phyloP scores from a whole-genome alignment of 2,797 vertebrate species.

The Chloroceryle amazona region DNA sequence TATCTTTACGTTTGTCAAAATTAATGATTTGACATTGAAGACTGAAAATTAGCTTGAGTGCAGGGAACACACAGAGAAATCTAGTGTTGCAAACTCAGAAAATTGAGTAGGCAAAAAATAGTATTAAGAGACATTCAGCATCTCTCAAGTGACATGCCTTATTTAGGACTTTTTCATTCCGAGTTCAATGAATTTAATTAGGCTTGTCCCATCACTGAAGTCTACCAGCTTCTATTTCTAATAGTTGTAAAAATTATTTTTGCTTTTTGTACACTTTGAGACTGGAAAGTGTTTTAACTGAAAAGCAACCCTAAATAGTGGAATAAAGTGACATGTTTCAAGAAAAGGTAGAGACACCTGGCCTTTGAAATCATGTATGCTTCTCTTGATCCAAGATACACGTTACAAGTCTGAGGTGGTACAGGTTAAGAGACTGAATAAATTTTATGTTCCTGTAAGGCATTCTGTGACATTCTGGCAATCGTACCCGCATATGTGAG shows the following conservation, averaged over 20 bases:
- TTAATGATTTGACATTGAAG: background rate
- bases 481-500: fast-evolving
- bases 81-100: background rate
- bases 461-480: background rate
- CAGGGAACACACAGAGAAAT: background rate
- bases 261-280: background rate
- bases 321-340: background rate
- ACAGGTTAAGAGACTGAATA: background rate
- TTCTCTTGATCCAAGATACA: background rate
- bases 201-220: background rate
- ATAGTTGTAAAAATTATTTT: background rate
- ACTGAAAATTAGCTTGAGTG: background rate
- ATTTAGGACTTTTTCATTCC: background rate
- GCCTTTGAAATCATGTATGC: background rate
- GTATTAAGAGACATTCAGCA: background rate
- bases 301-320: background rate
- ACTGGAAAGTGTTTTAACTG: background rate
- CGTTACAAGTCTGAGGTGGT: background rate
- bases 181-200: background rate
- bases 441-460: background rate
- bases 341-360: background rate
- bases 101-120: background rate
- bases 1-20: background rate
- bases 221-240: background rate
- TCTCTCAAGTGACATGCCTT: background rate